A percentile compares a stretch with the other conserved stretches of the same genome.
Conservation (phyloP, 1,140 invertebrate genomes). For the Conus ventricosus region DNA sequence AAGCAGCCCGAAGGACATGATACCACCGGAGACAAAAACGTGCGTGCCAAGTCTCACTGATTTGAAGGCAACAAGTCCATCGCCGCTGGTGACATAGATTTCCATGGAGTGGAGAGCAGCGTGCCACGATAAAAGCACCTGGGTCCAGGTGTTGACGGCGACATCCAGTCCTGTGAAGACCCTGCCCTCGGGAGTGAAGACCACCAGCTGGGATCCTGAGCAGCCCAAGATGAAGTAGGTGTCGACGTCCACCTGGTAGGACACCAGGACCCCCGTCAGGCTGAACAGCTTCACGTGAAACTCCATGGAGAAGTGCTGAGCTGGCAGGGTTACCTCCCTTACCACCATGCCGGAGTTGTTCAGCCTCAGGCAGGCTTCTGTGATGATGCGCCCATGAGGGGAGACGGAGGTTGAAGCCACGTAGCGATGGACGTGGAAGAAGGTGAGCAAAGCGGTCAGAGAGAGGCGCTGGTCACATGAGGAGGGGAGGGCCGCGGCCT, state of each 20-base stretch:
- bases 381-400: conserved; percentile 30
- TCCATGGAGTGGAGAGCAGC: conserved; percentile 37
- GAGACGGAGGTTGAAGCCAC: neutral
- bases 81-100: conserved; percentile 40
- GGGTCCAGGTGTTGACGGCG: conserved; percentile 48
- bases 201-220: conserved; percentile 40
- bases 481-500: neutral
- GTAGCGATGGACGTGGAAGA: conserved; percentile 31
- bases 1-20: conserved; percentile 46
- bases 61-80: conserved; percentile 42
- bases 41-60: conserved; percentile 32
- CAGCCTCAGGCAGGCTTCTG: conserved; percentile 47
- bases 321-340: conserved; percentile 38
- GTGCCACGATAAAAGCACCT: conserved; percentile 48
- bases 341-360: conserved; percentile 49
- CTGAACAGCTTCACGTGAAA: conserved; percentile 50
- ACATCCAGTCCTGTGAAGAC: conserved; percentile 40
- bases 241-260: conserved; percentile 38
- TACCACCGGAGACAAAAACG: conserved; percentile 47
- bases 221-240: conserved; percentile 37
- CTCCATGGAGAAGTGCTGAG: conserved; percentile 49
- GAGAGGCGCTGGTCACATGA: conserved; percentile 42
- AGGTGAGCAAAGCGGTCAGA: conserved; percentile 34
- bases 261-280: conserved; percentile 45
- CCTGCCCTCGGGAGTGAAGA: conserved; percentile 36